These are phyloP conservation scores for Zaprionus camerounensis DNA, from an alignment of 1,140 invertebrate species.

Conservation along the genomic window DNA sequence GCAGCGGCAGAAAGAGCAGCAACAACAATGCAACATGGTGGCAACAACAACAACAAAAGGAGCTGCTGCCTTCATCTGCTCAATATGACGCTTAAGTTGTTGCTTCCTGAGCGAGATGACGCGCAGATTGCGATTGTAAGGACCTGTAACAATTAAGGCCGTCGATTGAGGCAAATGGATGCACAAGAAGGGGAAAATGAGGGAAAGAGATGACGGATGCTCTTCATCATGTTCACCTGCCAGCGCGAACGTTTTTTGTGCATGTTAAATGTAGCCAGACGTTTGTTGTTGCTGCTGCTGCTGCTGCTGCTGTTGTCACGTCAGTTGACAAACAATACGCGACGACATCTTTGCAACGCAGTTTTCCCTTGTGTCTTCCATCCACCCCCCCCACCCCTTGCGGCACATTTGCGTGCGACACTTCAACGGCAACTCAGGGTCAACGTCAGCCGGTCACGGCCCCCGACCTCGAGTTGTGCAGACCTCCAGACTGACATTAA, in stretches of 20 bases:
- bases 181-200: not conserved
- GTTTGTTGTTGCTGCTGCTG: conserved; percentile 12
- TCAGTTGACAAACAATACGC: conserved; percentile 23
- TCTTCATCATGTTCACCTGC: conserved; percentile 14
- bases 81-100: conserved; percentile 52
- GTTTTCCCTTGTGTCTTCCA: not conserved
- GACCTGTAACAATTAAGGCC: conserved; percentile 45
- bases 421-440: conserved; percentile 35
- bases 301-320: conserved; percentile 3
- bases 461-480: not conserved
- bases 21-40: conserved; percentile 6
- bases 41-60: conserved; percentile 35
- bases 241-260: conserved; percentile 34
- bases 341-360: conserved; percentile 26
- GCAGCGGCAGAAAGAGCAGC: not conserved
- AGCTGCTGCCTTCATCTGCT: conserved; percentile 38
- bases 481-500: conserved; percentile 42
- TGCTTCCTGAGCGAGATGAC: conserved; percentile 26
- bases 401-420: conserved; percentile 10
- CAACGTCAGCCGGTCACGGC: conserved; percentile 39
- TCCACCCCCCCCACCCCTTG: too few species aligned
- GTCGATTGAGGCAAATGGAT: not conserved
- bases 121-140: conserved; percentile 33
- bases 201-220: not conserved
- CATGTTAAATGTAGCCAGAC: conserved; percentile 31